phyloP scores from a whole-genome alignment of 2,113 vertebrate genomes.

The Mohoua ochrocephala region DNA sequence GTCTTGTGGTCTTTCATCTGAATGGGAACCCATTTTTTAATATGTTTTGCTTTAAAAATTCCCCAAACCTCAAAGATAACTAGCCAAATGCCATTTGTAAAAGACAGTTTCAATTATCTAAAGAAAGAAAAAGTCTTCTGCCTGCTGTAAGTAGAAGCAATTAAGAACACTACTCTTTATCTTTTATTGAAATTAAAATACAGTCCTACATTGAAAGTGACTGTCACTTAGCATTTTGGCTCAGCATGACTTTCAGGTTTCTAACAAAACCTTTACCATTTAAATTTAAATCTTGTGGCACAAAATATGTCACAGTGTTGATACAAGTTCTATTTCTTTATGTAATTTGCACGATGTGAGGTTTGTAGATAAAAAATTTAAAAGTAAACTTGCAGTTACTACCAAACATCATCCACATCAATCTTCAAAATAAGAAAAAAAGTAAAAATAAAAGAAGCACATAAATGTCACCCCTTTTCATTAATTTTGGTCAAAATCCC shows the following conservation, averaged over 20 bases:
- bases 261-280: not conserved
- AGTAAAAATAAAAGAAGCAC: not conserved
- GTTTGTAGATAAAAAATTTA: not conserved
- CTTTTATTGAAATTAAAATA: not conserved
- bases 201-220: not conserved
- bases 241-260: not conserved
- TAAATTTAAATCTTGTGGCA: not conserved
- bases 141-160: not conserved
- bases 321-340: not conserved
- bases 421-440: not conserved
- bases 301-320: not conserved
- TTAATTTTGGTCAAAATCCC: slow-evolving; percentile 71
- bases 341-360: not conserved
- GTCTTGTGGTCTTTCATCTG: not conserved
- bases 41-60: not conserved
- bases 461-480: slow-evolving; percentile 69
- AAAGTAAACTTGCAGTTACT: not conserved
- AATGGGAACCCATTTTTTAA: not conserved
- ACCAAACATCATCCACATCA: not conserved
- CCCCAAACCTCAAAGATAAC: not conserved
- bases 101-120: not conserved
- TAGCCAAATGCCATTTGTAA: not conserved
- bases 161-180: not conserved
- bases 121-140: not conserved
- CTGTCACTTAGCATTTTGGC: not conserved